Percentiles rank a stretch among this genome's conserved stretches.
Conservation (phyloP, 2,113 vertebrate species). For the Arvicanthis niloticus region DNA sequence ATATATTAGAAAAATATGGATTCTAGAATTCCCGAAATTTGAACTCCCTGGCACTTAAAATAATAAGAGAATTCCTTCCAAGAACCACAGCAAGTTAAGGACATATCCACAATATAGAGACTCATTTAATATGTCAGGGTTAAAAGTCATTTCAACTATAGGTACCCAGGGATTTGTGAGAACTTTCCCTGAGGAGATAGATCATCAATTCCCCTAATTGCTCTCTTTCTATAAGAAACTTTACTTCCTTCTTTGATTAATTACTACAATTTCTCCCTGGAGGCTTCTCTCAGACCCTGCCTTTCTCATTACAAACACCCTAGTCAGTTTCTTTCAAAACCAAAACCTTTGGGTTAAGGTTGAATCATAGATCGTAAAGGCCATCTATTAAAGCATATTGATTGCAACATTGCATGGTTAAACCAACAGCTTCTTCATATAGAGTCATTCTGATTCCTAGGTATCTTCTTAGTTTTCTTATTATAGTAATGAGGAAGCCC, state of each 20-base stretch:
- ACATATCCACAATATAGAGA: background rate
- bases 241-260: background rate
- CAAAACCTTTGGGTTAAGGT: background rate
- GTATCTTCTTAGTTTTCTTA: background rate
- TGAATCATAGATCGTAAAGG: background rate
- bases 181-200: background rate
- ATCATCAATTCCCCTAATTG: background rate
- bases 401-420: background rate
- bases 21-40: slow-evolving; percentile 80
- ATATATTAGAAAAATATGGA: slow-evolving; percentile 76
- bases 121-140: slow-evolving; percentile 22
- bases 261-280: background rate
- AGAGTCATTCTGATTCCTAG: background rate
- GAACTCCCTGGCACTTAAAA: slow-evolving; percentile 76
- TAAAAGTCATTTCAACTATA: background rate
- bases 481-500: background rate
- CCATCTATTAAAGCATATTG: background rate
- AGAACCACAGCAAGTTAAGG: slow-evolving; percentile 79
- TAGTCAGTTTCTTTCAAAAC: background rate
- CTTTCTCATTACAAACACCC: background rate
- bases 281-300: background rate
- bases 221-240: slow-evolving; percentile 7
- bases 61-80: slow-evolving; percentile 73
- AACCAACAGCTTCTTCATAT: background rate
- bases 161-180: background rate